phyloP scores from a whole-genome alignment of 2,888 invertebrate species.

The Lasioglossum oenotherae region DNA sequence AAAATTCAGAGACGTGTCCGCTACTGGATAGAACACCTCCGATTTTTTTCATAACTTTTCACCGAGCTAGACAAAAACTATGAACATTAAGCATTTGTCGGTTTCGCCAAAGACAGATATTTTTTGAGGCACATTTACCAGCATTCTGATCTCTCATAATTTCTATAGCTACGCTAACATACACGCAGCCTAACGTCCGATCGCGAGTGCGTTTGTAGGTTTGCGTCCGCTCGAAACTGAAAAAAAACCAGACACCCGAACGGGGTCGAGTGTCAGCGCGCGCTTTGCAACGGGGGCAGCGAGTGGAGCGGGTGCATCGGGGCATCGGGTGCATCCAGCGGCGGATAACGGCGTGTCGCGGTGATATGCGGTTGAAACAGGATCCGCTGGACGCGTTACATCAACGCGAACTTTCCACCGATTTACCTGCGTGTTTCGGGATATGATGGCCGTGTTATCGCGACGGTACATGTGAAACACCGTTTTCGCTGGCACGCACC shows the following conservation, averaged over 20 bases:
- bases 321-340: not conserved
- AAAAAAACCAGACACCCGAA: not conserved
- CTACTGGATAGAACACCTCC: not conserved
- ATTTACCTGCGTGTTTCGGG: conserved; percentile 26
- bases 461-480: not conserved
- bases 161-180: not conserved
- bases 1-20: not conserved
- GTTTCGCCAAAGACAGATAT: not conserved
- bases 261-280: not conserved
- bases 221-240: conserved; percentile 31
- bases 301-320: not conserved
- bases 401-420: conserved; percentile 29
- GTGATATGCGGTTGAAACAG: conserved; percentile 48
- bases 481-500: not conserved
- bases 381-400: conserved; percentile 44
- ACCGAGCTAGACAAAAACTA: no score
- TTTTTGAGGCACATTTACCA: not conserved
- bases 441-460: conserved; percentile 19
- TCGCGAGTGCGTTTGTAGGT: conserved; percentile 16
- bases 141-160: not conserved
- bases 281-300: not conserved
- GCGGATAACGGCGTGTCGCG: conserved; percentile 1
- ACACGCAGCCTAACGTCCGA: not conserved
- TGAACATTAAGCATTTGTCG: no score
- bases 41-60: not conserved